These are phyloP conservation scores for Scomber colias DNA, from an alignment of 2,113 vertebrate genomes.

Conservation along the genomic window DNA sequence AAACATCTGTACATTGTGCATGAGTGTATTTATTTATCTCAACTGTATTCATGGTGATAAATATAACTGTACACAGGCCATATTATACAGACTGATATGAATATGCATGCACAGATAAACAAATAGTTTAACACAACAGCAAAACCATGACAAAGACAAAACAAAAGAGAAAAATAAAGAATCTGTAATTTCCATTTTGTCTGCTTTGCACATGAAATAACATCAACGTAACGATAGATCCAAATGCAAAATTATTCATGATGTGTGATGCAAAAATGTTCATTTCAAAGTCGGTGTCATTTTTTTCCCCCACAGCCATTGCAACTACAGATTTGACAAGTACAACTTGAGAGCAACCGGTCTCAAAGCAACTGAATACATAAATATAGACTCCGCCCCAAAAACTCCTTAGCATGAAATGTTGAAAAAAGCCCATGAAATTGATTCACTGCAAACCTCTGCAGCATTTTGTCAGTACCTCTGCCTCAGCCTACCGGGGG, in stretches of 20 bases:
- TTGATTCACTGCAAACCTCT: conserved; percentile 44
- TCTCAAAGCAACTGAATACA: conserved; percentile 41
- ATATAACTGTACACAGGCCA: neutral
- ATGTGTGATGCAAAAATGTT: conserved; percentile 34
- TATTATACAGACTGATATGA: conserved; percentile 5
- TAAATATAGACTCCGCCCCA: conserved; percentile 48
- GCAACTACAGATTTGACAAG: conserved; percentile 54
- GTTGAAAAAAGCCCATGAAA: conserved; percentile 45
- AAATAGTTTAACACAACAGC: conserved; percentile 5
- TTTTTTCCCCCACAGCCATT: conserved; percentile 22
- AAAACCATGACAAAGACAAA: conserved; percentile 22
- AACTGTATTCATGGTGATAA: conserved; percentile 3
- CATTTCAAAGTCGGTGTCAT: conserved; percentile 50
- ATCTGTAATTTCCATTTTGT: conserved; percentile 31
- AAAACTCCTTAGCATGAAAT: conserved; percentile 44
- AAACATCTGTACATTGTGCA: too few relatives aligned
- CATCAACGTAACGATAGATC: conserved; percentile 19
- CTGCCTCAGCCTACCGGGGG: neutral
- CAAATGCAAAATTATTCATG: conserved; percentile 67
- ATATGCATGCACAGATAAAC: neutral
- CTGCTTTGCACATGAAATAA: conserved; percentile 39
- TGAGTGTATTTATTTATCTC: conserved; percentile 26
- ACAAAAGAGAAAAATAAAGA: neutral
- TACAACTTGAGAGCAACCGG: conserved; percentile 36
- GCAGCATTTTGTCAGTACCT: conserved; percentile 33